Evolutionary conservation across 2,888 invertebrate species (phyloP).

Genomic region (Salticus scenicus): DNA sequence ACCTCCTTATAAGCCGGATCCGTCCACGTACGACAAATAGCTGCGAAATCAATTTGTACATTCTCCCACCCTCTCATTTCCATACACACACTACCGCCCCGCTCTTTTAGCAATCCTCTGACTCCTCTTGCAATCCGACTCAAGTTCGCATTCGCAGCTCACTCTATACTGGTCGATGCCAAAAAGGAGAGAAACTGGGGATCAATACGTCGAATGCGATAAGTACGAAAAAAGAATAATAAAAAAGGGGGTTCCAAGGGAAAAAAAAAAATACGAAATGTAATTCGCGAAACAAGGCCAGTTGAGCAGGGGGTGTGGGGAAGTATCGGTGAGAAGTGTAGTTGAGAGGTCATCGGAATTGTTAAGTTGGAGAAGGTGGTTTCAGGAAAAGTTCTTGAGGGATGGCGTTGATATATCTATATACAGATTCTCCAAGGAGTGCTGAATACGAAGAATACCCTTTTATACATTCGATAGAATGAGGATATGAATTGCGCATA

Average conservation of each 20-base stretch:
- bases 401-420: too few species aligned
- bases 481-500: too few species aligned
- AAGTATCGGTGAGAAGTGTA: not conserved
- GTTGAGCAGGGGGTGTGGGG: slow-evolving; percentile 23
- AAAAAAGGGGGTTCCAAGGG: slow-evolving; percentile 30
- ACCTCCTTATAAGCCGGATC: too few species aligned
- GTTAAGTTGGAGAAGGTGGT: not conserved
- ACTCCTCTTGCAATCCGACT: slow-evolving; percentile 14
- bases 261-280: slow-evolving; percentile 17
- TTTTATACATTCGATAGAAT: too few species aligned
- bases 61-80: slow-evolving; percentile 25
- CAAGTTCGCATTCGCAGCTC: slow-evolving; percentile 16
- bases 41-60: not conserved
- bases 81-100: slow-evolving; percentile 13
- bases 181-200: slow-evolving; percentile 4
- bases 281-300: slow-evolving; percentile 56
- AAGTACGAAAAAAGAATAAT: slow-evolving; percentile 21
- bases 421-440: too few species aligned
- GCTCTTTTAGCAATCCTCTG: slow-evolving; percentile 29
- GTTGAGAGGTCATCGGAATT: not conserved
- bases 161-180: slow-evolving; percentile 29
- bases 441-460: too few species aligned
- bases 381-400: too few species aligned
- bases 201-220: not conserved
- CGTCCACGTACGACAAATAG: not conserved